These are phyloP conservation scores for Hoplodrina blanda DNA, from an alignment of 2,888 invertebrate genomes.

Conservation along the genomic window DNA sequence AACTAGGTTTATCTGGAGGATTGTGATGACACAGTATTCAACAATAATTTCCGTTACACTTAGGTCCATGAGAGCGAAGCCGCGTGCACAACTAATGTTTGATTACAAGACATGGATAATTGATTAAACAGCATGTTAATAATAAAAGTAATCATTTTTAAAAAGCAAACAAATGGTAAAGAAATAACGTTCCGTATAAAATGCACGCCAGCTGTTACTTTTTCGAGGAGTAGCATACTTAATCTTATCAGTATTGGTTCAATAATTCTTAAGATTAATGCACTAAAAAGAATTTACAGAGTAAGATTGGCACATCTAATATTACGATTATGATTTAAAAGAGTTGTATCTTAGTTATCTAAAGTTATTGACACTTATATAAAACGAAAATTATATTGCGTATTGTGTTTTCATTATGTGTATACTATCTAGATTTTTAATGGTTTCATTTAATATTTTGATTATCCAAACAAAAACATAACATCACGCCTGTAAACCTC, in stretches of 20 bases:
- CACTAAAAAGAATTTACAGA: slow-evolving; percentile 1
- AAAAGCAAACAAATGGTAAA: neutral
- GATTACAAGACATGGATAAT: slow-evolving; percentile 4
- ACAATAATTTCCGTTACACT: too few relatives aligned
- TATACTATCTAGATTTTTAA: neutral
- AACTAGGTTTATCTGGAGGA: too few relatives aligned
- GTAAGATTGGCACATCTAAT: slow-evolving; percentile 34
- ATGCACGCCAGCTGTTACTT: neutral
- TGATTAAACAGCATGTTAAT: slow-evolving; percentile 7
- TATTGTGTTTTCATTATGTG: neutral
- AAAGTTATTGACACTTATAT: neutral
- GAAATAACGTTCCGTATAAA: neutral
- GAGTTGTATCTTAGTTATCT: neutral
- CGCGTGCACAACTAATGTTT: neutral
- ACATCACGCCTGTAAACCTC: too few relatives aligned
- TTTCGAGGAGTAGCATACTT: neutral
- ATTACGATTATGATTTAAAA: slow-evolving; percentile 4
- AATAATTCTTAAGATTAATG: slow-evolving; percentile 19
- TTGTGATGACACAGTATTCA: too few relatives aligned
- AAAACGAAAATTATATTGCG: neutral
- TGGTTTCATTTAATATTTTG: neutral
- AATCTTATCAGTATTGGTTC: neutral
- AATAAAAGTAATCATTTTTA: neutral
- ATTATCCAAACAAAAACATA: too few relatives aligned
- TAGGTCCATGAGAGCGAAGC: too few relatives aligned